These are phyloP conservation scores for Lasaia peninsularis DNA, from an alignment of 1,140 invertebrate genomes.

Conservation along the genomic window DNA sequence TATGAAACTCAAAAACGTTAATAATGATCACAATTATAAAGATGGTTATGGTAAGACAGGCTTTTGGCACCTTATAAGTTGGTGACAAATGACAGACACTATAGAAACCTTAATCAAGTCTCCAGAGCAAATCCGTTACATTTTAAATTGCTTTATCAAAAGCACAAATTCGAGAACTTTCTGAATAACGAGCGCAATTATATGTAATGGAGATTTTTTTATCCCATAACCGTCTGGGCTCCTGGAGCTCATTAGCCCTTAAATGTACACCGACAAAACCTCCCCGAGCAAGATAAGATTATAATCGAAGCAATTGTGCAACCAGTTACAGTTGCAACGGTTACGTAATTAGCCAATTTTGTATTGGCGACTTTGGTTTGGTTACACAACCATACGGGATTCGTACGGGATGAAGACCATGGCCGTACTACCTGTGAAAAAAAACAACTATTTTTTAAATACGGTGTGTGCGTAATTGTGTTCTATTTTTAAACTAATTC, in stretches of 20 bases:
- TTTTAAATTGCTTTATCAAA: conserved; percentile 11
- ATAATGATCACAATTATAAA: not conserved
- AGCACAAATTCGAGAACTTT: conserved; percentile 1
- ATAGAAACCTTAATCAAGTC: not conserved
- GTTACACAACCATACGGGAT: too few species aligned
- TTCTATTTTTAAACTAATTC: too few species aligned
- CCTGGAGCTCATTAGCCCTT: conserved; percentile 25
- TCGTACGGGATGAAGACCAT: too few species aligned
- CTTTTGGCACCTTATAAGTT: conserved; percentile 4
- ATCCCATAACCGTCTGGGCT: conserved; percentile 3
- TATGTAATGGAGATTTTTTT: conserved; percentile 8
- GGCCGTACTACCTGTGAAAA: too few species aligned
- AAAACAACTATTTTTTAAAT: too few species aligned
- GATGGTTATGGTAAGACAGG: not conserved
- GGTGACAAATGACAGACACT: not conserved
- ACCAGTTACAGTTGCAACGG: conserved; percentile 19
- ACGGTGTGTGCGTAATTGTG: too few species aligned
- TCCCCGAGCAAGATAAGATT: conserved; percentile 24
- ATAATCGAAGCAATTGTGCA: conserved; percentile 26
- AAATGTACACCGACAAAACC: conserved; percentile 17
- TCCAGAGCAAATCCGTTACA: conserved; percentile 2
- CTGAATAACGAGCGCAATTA: conserved; percentile 9
- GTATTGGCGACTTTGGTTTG: not conserved
- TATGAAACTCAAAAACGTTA: too few species aligned
- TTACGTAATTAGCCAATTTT: conserved; percentile 16